These are phyloP conservation scores for Diadegma fenestrale DNA, from an alignment of 2,888 invertebrate genomes.

Conservation along the genomic window DNA sequence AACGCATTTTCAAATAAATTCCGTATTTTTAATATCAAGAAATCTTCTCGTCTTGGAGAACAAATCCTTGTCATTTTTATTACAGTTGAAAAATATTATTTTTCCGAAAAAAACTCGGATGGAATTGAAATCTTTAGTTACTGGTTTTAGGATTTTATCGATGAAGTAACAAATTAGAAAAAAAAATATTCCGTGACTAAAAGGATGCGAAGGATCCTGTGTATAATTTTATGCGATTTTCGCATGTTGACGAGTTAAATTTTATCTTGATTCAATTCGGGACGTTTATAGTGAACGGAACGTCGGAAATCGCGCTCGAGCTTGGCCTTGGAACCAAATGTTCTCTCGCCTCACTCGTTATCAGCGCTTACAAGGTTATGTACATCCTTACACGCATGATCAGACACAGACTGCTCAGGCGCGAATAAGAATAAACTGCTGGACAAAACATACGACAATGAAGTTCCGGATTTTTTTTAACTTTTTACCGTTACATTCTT, in stretches of 20 bases:
- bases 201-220: neutral
- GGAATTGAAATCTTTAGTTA: neutral
- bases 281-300: neutral
- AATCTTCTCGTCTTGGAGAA: neutral
- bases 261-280: neutral
- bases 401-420: neutral
- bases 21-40: neutral
- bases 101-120: neutral
- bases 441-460: neutral
- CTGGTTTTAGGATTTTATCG: neutral
- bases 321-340: neutral
- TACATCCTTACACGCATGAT: constrained; percentile 12
- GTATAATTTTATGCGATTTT: neutral
- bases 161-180: neutral
- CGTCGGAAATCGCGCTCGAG: neutral
- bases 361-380: constrained; percentile 12
- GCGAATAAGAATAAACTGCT: neutral
- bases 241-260: neutral
- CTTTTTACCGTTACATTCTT: neutral
- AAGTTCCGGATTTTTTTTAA: neutral
- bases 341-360: neutral
- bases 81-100: neutral
- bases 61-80: neutral
- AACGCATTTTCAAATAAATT: neutral
- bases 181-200: neutral